A percentile compares a stretch with the other conserved stretches of the same genome.
Conservation (phyloP, 2,888 invertebrate species). For the Macaria liturata region DNA sequence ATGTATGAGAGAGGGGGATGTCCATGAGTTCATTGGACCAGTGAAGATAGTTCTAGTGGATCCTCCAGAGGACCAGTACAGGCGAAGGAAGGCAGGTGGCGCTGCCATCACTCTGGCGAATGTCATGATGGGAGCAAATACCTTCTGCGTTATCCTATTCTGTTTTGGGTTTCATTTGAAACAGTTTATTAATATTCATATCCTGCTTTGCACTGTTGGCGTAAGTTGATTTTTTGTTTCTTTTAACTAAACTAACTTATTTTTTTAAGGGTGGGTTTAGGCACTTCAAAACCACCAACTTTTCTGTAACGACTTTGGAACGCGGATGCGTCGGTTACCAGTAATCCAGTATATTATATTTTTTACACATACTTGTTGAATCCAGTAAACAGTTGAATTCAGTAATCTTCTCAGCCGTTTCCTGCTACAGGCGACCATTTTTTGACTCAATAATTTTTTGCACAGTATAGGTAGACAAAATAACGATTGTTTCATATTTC, state of each 20-base stretch:
- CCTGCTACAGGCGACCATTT: no score
- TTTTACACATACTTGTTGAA: no score
- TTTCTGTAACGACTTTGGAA: no score
- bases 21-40: slow-evolving; percentile 56
- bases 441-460: no score
- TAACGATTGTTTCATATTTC: slow-evolving; percentile 21
- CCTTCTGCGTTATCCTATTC: slow-evolving; percentile 45
- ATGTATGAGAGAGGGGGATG: slow-evolving; percentile 40
- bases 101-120: slow-evolving; percentile 46
- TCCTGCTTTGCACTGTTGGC: slow-evolving; percentile 55
- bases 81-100: slow-evolving; percentile 39
- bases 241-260: no score
- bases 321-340: no score
- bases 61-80: slow-evolving; percentile 40
- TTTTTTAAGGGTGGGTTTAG: no score
- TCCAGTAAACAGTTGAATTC: no score
- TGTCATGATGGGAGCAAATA: slow-evolving; percentile 48
- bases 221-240: slow-evolving; percentile 39
- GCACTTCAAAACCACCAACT: no score
- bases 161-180: slow-evolving; percentile 40
- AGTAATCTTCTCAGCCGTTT: no score
- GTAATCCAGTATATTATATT: no score
- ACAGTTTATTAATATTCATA: slow-evolving; percentile 42
- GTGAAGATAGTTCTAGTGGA: slow-evolving; percentile 64
- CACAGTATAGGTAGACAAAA: background rate